Conservation (phyloP, 2,797 vertebrate species). For the Chelon labrosus region DNA sequence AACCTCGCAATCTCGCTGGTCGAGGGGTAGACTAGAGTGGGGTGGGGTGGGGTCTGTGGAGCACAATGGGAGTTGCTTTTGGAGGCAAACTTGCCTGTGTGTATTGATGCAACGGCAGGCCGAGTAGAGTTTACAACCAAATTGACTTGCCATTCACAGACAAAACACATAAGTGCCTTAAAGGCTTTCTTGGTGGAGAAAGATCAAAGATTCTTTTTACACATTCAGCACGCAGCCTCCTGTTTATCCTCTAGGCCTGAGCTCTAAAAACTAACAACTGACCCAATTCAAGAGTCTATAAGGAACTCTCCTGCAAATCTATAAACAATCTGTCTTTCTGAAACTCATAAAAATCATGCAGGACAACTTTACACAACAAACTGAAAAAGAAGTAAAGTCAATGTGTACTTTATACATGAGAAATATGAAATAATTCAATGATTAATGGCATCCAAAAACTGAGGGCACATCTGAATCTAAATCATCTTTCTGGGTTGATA, state of each 20-base stretch:
- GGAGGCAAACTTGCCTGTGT: slow-evolving; percentile 62
- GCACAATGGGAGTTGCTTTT: slow-evolving; percentile 66
- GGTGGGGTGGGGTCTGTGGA: slow-evolving; percentile 41
- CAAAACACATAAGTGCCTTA: slow-evolving; percentile 50
- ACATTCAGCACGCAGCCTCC: slow-evolving; percentile 45
- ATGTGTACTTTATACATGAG: not conserved
- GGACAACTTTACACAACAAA: not conserved
- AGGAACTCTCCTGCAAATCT: slow-evolving; percentile 20
- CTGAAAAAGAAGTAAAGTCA: not conserved
- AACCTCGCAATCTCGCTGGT: slow-evolving; percentile 49
- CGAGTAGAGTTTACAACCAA: slow-evolving; percentile 55
- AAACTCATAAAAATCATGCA: slow-evolving; percentile 9
- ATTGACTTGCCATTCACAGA: slow-evolving; percentile 54
- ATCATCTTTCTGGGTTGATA: slow-evolving; percentile 5
- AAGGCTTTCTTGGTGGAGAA: slow-evolving; percentile 47
- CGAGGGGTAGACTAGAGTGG: slow-evolving; percentile 23
- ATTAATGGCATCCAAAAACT: not conserved
- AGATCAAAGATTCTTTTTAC: slow-evolving; percentile 69
- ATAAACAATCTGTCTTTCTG: slow-evolving; percentile 36
- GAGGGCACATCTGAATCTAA: not conserved
- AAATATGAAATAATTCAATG: not conserved
- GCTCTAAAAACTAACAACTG: slow-evolving; percentile 39
- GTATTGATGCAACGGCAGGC: slow-evolving; percentile 47
- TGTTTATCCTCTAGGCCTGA: slow-evolving; percentile 46
- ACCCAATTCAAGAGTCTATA: slow-evolving; percentile 38